Evolutionary conservation across 2,113 vertebrate species (phyloP).

Genomic region (Chauna torquata): DNA sequence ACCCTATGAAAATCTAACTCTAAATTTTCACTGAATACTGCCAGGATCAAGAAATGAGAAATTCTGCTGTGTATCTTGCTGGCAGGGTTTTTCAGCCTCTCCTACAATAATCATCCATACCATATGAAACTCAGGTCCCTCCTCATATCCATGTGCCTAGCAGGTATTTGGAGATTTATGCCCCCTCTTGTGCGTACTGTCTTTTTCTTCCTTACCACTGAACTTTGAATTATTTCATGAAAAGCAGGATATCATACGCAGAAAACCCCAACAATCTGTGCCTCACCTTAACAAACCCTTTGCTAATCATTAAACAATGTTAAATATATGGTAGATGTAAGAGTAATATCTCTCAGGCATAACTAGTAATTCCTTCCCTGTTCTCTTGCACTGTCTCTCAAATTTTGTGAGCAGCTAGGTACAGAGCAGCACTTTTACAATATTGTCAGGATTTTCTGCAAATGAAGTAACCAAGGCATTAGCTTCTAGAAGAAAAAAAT

Average conservation of each 20-base stretch:
- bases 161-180: neutral
- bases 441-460: neutral
- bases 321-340: neutral
- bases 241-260: neutral
- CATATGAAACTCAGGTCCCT: neutral
- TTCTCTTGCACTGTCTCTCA: neutral
- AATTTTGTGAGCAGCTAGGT: neutral
- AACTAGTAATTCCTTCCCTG: neutral
- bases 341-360: neutral
- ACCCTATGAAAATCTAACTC: neutral
- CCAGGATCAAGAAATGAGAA: neutral
- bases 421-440: neutral
- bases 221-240: neutral
- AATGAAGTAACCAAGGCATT: neutral
- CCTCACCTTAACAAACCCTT: neutral
- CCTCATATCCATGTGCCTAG: neutral
- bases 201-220: neutral
- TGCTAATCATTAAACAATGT: neutral
- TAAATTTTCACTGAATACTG: neutral
- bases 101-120: neutral
- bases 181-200: neutral
- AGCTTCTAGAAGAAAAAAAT: neutral
- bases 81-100: neutral
- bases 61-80: neutral
- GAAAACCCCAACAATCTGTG: neutral